These are phyloP conservation scores for Anas platyrhynchos DNA, from an alignment of 2,113 vertebrate genomes.

Conservation along the genomic window DNA sequence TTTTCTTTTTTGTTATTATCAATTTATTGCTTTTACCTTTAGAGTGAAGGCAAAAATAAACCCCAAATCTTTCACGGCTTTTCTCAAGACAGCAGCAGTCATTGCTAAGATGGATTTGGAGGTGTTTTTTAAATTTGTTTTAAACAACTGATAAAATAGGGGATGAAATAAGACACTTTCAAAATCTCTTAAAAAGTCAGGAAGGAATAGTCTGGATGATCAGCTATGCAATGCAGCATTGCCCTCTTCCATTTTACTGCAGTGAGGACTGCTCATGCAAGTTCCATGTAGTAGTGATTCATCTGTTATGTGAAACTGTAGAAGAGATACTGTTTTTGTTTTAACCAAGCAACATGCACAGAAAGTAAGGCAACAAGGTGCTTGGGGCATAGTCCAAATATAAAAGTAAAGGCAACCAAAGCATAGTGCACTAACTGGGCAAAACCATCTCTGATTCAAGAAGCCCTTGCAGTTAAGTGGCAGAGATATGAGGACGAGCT, in stretches of 20 bases:
- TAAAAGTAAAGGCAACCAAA: not conserved
- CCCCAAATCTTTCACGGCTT: fast-evolving
- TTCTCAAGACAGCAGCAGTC: not conserved
- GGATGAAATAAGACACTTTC: not conserved
- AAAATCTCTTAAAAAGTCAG: not conserved
- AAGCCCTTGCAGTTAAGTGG: not conserved
- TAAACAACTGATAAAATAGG: not conserved
- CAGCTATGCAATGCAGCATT: not conserved
- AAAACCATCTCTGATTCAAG: not conserved
- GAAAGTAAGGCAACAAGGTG: not conserved
- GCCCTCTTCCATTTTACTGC: not conserved
- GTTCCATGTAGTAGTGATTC: fast-evolving
- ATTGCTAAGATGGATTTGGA: not conserved
- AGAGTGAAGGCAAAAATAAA: not conserved
- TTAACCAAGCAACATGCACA: not conserved
- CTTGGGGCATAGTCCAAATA: not conserved
- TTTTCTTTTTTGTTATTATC: not conserved
- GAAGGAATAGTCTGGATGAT: not conserved
- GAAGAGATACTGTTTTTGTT: not conserved
- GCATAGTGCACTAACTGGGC: not conserved
- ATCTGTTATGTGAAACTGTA: not conserved
- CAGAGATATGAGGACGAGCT: not conserved
- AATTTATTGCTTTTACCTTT: not conserved
- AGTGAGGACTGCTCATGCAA: not conserved
- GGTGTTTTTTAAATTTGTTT: not conserved